phyloP scores from a whole-genome alignment of 2,888 invertebrate species.

The Caenorhabditis panamensis region DNA sequence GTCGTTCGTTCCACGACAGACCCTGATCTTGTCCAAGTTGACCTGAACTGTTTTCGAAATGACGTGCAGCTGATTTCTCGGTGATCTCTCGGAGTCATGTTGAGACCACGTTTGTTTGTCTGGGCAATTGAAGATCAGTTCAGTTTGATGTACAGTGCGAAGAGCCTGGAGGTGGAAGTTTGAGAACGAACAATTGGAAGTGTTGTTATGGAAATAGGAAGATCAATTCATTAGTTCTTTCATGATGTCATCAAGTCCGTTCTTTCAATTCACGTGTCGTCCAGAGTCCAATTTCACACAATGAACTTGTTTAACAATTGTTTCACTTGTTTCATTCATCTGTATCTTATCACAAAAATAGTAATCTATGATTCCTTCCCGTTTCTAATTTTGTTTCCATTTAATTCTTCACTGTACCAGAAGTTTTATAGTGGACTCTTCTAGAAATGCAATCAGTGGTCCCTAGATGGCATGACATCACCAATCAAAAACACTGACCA shows the following conservation, averaged over 20 bases:
- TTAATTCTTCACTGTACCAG: too few relatives aligned
- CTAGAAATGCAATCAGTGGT: slow-evolving; percentile 22
- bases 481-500: slow-evolving; percentile 36
- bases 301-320: slow-evolving; percentile 33
- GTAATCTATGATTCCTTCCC: slow-evolving; percentile 41
- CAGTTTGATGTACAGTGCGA: slow-evolving; percentile 4
- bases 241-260: slow-evolving; percentile 22
- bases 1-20: slow-evolving; percentile 35
- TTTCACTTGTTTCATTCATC: slow-evolving; percentile 45
- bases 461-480: slow-evolving; percentile 36
- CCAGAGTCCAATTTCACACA: slow-evolving; percentile 35
- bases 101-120: slow-evolving; percentile 32
- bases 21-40: slow-evolving; percentile 35
- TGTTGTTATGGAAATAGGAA: background rate
- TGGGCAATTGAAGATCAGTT: background rate
- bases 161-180: slow-evolving; percentile 30
- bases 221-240: background rate
- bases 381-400: background rate
- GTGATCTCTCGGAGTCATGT: slow-evolving; percentile 34
- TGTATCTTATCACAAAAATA: slow-evolving; percentile 35
- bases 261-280: slow-evolving; percentile 2
- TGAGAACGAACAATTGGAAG: slow-evolving; percentile 10
- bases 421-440: too few relatives aligned
- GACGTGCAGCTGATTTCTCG: slow-evolving; percentile 29
- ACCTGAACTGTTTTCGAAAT: slow-evolving; percentile 45